A percentile compares a stretch with the other conserved stretches of the same genome.
Evolutionary conservation across 2,113 vertebrate species (phyloP).

Genomic region (Verasper variegatus): DNA sequence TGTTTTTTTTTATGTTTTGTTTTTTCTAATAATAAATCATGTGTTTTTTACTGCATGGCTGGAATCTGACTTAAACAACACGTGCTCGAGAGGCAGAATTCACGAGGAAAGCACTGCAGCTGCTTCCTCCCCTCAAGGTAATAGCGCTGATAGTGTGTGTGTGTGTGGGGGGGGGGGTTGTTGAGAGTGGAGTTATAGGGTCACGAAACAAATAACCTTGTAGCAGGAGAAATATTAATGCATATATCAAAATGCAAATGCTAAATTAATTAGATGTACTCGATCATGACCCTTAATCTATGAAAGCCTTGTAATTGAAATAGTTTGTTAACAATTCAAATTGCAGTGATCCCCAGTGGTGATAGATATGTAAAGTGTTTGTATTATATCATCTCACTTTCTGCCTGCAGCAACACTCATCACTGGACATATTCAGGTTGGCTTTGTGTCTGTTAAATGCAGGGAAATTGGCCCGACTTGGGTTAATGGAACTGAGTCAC

Average conservation of each 20-base stretch:
- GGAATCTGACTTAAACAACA: constrained; percentile 47
- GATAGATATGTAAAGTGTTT: constrained; percentile 47
- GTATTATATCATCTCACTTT: constrained; percentile 19
- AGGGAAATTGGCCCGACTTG: constrained; percentile 64
- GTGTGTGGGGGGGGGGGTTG: constrained; percentile 3
- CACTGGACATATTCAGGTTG: constrained; percentile 17
- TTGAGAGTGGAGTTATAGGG: neutral
- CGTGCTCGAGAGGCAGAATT: constrained; percentile 55
- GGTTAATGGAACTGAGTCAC: constrained; percentile 63
- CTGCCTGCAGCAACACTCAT: constrained; percentile 35
- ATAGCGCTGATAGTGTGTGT: constrained; percentile 22
- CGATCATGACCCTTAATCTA: constrained; percentile 37
- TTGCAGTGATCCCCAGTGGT: constrained; percentile 15
- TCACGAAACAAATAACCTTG: constrained; percentile 53
- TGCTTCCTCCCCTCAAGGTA: constrained; percentile 62
- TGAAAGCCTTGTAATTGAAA: constrained; percentile 41
- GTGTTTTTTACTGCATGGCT: constrained; percentile 46
- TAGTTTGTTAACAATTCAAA: constrained; percentile 46
- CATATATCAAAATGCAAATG: constrained; percentile 41
- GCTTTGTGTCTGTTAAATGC: constrained; percentile 63
- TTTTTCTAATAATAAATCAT: constrained; percentile 58
- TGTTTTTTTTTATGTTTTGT: constrained; percentile 61
- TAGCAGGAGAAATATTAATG: constrained; percentile 50
- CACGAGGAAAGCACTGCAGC: constrained; percentile 51
- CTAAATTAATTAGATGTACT: constrained; percentile 32